Evolutionary conservation across 2,797 vertebrate genomes (phyloP).

Genomic region (Pseudochirops cupreus): DNA sequence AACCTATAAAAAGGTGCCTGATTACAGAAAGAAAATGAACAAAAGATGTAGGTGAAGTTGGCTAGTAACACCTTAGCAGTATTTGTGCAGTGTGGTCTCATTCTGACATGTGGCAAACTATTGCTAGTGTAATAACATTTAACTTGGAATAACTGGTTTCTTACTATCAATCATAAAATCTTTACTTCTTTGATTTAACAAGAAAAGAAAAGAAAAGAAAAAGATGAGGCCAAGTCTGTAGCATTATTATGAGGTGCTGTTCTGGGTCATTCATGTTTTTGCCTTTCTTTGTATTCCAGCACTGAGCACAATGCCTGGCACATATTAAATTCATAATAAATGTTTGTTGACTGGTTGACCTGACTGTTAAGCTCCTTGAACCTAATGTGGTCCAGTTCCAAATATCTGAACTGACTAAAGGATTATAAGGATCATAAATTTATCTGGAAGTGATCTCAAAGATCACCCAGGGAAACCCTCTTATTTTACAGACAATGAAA

Average conservation of each 20-base stretch:
- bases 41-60: constrained; percentile 33
- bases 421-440: neutral
- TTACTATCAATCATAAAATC: constrained; percentile 65
- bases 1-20: constrained; percentile 84
- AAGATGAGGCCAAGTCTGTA: constrained; percentile 44
- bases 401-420: constrained; percentile 1
- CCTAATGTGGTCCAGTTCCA: constrained; percentile 41
- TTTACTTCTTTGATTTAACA: constrained; percentile 33
- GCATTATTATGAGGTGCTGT: neutral
- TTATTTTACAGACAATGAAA: neutral
- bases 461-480: neutral
- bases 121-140: constrained; percentile 65
- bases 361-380: constrained; percentile 24
- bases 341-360: neutral
- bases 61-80: constrained; percentile 24
- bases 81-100: constrained; percentile 39
- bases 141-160: constrained; percentile 64
- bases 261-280: constrained; percentile 18
- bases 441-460: neutral
- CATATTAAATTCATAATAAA: neutral
- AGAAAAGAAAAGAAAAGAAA: constrained; percentile 41
- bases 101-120: constrained; percentile 55
- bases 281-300: neutral
- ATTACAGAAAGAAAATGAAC: constrained; percentile 84
- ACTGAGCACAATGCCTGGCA: neutral